Percentiles rank a stretch among this genome's conserved stretches.
Evolutionary conservation across 2,888 invertebrate species (phyloP).

Genomic region (Meteorus cinctellus): DNA sequence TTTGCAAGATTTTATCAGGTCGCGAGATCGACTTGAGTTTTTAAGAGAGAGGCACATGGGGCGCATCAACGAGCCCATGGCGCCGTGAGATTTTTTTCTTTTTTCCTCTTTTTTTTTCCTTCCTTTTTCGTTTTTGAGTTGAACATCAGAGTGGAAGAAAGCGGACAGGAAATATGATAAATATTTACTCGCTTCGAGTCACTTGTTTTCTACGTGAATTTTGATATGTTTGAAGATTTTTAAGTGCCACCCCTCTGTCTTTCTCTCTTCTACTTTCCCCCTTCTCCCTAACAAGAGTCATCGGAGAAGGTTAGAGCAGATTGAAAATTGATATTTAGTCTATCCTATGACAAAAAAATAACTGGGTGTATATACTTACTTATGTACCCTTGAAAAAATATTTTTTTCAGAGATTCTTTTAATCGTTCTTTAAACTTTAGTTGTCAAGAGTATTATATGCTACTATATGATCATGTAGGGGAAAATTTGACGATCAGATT

Average conservation of each 20-base stretch:
- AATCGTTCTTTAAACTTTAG: slow-evolving; percentile 35
- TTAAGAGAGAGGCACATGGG: slow-evolving; percentile 20
- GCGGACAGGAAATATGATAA: slow-evolving; percentile 27
- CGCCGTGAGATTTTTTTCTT: slow-evolving; percentile 24
- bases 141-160: slow-evolving; percentile 18
- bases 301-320: slow-evolving; percentile 21
- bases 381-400: slow-evolving; percentile 26
- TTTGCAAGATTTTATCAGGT: slow-evolving; percentile 70
- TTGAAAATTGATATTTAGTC: slow-evolving; percentile 45
- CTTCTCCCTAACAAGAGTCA: not conserved
- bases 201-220: slow-evolving; percentile 54
- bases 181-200: slow-evolving; percentile 39
- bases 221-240: slow-evolving; percentile 66
- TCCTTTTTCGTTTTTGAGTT: not conserved
- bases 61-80: slow-evolving; percentile 20
- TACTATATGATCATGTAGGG: slow-evolving; percentile 9
- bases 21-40: slow-evolving; percentile 43
- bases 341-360: slow-evolving; percentile 1
- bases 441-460: slow-evolving; percentile 14
- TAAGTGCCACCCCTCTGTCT: slow-evolving; percentile 52
- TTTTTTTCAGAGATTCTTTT: slow-evolving; percentile 26
- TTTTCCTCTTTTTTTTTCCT: slow-evolving; percentile 16
- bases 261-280: not conserved
- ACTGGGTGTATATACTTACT: not conserved
- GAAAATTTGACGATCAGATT: no score